These are phyloP conservation scores for Ochotona curzoniae DNA, from an alignment of 2,113 vertebrate species.

Conservation along the genomic window DNA sequence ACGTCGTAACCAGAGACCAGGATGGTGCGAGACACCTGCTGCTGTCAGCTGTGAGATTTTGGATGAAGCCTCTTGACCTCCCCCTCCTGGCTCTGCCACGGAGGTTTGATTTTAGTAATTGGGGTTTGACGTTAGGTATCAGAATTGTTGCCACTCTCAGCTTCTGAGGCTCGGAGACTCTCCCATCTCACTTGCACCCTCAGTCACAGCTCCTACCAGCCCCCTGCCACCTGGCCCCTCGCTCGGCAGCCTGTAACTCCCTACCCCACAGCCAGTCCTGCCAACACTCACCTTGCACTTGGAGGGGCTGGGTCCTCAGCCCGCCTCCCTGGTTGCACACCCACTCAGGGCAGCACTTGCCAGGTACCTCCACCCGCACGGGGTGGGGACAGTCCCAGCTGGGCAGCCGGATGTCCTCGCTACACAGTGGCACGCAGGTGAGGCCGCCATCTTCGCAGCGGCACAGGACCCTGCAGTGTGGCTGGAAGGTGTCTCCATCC, in stretches of 20 bases:
- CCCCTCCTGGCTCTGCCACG: background rate
- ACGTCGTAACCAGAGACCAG: too few species aligned
- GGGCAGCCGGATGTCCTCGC: conserved; percentile 88
- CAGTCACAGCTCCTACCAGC: background rate
- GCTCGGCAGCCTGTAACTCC: background rate
- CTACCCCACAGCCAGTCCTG: rapidly evolving
- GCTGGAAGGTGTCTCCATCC: conserved; percentile 94
- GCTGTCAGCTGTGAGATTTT: background rate
- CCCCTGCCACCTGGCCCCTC: rapidly evolving
- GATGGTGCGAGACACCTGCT: background rate
- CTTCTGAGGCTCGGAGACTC: background rate
- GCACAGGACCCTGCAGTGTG: conserved; percentile 91
- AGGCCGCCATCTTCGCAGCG: conserved; percentile 91
- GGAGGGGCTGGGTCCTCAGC: background rate
- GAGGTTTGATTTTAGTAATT: background rate
- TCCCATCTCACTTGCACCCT: rapidly evolving
- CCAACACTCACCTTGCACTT: conserved; percentile 40
- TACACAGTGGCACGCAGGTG: conserved; percentile 91
- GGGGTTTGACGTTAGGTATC: background rate
- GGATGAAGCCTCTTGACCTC: background rate
- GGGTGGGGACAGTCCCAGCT: conserved; percentile 92
- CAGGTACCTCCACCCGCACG: conserved; percentile 86
- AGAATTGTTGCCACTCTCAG: background rate
- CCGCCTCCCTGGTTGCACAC: conserved; percentile 86
- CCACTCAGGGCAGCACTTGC: conserved; percentile 96